Conservation (phyloP, 1,140 invertebrate genomes). For the Maconellicoccus hirsutus region DNA sequence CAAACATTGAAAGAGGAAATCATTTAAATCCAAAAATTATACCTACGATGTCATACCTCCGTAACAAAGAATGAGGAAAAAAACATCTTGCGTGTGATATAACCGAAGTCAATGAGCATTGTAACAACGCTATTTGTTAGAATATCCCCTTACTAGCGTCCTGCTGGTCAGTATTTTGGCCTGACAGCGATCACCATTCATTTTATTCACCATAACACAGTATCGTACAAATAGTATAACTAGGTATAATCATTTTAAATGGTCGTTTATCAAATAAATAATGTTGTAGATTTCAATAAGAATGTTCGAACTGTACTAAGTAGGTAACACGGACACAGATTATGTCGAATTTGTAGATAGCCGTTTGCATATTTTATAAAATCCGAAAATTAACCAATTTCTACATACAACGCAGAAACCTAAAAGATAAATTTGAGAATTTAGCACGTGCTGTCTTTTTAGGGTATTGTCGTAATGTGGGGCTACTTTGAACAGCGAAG, state of each 20-base stretch:
- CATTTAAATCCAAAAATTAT: neutral
- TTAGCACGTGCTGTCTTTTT: too few species aligned
- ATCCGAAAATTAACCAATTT: too few species aligned
- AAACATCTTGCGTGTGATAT: neutral
- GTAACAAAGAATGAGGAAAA: neutral
- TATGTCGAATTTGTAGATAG: too few species aligned
- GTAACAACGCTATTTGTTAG: constrained; percentile 4
- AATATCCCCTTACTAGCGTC: neutral
- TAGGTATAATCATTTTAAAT: constrained; percentile 5
- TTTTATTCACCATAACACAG: neutral
- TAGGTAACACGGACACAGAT: too few species aligned
- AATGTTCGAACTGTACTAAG: too few species aligned
- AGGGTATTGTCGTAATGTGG: too few species aligned
- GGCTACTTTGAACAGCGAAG: too few species aligned
- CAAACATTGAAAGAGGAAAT: neutral
- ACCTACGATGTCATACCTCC: neutral
- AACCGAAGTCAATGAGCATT: constrained; percentile 7
- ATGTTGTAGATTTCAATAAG: neutral
- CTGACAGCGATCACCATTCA: constrained; percentile 2
- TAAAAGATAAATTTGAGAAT: too few species aligned
- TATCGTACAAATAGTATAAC: neutral
- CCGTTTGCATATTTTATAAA: too few species aligned
- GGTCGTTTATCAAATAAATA: neutral
- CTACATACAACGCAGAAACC: too few species aligned
- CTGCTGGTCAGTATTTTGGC: constrained; percentile 1